These are phyloP conservation scores for Telmatochromis sp. DNA, from an alignment of 2,113 vertebrate genomes.

Conservation along the genomic window DNA sequence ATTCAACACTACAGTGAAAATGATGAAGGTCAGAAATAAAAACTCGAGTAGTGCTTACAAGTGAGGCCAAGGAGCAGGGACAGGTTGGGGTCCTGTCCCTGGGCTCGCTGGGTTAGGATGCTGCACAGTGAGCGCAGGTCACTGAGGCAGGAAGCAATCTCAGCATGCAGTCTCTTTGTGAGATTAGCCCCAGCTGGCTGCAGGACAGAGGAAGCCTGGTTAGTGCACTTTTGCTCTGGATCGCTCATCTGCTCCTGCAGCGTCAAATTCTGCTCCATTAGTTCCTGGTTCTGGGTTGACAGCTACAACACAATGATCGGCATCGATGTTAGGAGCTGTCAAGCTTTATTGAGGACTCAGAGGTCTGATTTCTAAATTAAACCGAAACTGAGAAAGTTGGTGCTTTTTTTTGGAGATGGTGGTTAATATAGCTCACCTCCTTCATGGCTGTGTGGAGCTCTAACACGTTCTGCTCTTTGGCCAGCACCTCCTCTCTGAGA, in stretches of 20 bases:
- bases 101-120: conserved; percentile 88
- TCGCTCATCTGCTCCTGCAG: conserved; percentile 83
- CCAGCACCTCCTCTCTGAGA: conserved; percentile 79
- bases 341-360: neutral
- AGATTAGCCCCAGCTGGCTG: conserved; percentile 60
- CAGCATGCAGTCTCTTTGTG: conserved; percentile 74
- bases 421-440: conserved; percentile 72
- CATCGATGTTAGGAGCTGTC: neutral
- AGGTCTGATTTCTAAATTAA: neutral
- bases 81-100: conserved; percentile 91
- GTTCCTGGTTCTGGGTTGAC: conserved; percentile 90
- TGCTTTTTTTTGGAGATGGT: neutral
- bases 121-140: conserved; percentile 90
- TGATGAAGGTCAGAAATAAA: neutral
- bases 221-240: conserved; percentile 45
- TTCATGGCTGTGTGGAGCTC: conserved; percentile 85
- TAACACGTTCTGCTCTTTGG: conserved; percentile 78
- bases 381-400: neutral
- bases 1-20: neutral
- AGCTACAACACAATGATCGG: conserved; percentile 70
- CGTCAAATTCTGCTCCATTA: conserved; percentile 90
- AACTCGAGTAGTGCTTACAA: conserved; percentile 66
- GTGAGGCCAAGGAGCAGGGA: conserved; percentile 91
- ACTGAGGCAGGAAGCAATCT: conserved; percentile 83
- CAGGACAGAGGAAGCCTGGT: conserved; percentile 47